A percentile compares a stretch with the other conserved stretches of the same genome.
These are phyloP conservation scores for Campylomormyrus tamandua DNA, from an alignment of 2,113 vertebrate species.

Conservation along the genomic window DNA sequence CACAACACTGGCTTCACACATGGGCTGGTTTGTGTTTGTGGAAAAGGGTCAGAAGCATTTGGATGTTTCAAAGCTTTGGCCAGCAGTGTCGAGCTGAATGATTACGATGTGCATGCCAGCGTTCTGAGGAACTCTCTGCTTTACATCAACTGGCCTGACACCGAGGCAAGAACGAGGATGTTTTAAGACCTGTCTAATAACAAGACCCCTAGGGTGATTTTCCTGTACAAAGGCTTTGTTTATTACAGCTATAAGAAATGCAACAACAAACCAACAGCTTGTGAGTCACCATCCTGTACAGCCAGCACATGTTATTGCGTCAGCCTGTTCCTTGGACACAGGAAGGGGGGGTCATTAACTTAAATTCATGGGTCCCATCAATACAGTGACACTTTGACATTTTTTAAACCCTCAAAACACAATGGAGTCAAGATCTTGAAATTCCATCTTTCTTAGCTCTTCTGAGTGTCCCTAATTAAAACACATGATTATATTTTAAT, in stretches of 20 bases:
- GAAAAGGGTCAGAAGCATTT: conserved; percentile 11
- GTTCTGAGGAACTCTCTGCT: conserved; percentile 11
- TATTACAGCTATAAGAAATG: neutral
- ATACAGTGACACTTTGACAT: neutral
- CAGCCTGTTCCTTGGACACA: neutral
- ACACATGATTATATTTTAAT: neutral
- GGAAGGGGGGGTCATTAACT: neutral
- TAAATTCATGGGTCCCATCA: neutral
- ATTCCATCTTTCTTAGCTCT: neutral
- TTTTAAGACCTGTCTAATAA: conserved; percentile 17
- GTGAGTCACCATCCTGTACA: neutral
- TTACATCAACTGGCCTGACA: conserved; percentile 9
- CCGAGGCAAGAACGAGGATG: neutral
- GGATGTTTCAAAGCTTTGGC: conserved; percentile 13
- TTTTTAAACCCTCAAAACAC: neutral
- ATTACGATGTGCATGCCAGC: conserved; percentile 10
- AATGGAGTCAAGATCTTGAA: neutral
- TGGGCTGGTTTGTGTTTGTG: conserved; percentile 20
- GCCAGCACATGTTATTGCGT: neutral
- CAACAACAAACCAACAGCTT: neutral
- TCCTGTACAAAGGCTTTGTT: neutral
- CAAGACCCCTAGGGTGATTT: neutral
- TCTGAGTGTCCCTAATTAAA: neutral
- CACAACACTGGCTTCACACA: conserved; percentile 17
- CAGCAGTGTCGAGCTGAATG: neutral